Conservation (phyloP, 1,140 invertebrate genomes). For the Cephus cinctus region DNA sequence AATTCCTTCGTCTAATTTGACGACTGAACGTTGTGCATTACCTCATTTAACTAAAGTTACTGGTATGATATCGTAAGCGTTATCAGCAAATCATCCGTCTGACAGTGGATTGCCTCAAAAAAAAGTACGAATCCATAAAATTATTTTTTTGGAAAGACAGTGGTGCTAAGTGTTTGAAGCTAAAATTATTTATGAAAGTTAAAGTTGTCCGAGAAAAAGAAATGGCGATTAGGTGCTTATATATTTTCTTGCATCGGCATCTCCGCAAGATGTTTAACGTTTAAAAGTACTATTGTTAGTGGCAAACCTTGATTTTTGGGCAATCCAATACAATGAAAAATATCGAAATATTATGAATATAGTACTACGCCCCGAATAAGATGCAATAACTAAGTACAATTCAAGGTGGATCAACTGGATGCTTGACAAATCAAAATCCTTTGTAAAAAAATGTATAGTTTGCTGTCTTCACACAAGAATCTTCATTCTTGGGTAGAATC, state of each 20-base stretch:
- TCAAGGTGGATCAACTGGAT: constrained; percentile 33
- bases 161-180: constrained; percentile 47
- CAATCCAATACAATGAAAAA: constrained; percentile 38
- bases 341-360: constrained; percentile 19
- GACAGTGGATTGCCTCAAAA: constrained; percentile 46
- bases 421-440: constrained; percentile 39
- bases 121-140: constrained; percentile 37
- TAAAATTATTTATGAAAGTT: constrained; percentile 45
- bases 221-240: constrained; percentile 38
- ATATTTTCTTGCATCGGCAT: constrained; percentile 35
- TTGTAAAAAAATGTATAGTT: constrained; percentile 29
- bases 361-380: constrained; percentile 9
- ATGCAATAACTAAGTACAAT: constrained; percentile 46
- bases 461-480: constrained; percentile 26
- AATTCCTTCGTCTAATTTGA: constrained; percentile 32
- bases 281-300: no score
- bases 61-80: constrained; percentile 36
- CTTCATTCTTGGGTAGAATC: constrained; percentile 23
- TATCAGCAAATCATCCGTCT: constrained; percentile 49
- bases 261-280: constrained; percentile 23
- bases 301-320: constrained; percentile 36
- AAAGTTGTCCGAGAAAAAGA: constrained; percentile 27
- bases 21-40: constrained; percentile 44
- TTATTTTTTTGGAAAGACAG: constrained; percentile 44
- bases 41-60: constrained; percentile 51